These are phyloP conservation scores for Cataglyphis rosenhaueri DNA, from an alignment of 2,888 invertebrate species.

Conservation along the genomic window DNA sequence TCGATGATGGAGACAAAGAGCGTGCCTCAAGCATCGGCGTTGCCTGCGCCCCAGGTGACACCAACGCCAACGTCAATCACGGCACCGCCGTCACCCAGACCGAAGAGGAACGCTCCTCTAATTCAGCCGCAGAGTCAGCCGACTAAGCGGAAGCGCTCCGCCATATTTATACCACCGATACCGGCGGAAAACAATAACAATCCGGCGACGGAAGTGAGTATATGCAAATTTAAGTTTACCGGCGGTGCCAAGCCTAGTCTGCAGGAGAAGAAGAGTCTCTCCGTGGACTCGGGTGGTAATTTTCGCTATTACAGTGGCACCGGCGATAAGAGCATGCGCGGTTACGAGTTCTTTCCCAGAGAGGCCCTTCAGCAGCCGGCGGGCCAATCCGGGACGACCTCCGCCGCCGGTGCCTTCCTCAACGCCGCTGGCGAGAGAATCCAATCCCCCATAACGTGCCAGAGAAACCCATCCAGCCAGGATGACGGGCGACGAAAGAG, in stretches of 20 bases:
- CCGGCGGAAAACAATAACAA: slow-evolving; percentile 91
- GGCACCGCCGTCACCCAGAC: slow-evolving; percentile 81
- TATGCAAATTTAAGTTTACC: slow-evolving; percentile 97
- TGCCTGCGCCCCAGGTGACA: slow-evolving; percentile 78
- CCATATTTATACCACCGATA: slow-evolving; percentile 94
- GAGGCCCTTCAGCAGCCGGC: slow-evolving; percentile 89
- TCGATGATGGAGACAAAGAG: slow-evolving; percentile 81
- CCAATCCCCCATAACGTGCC: slow-evolving; percentile 77
- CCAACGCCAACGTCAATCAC: slow-evolving; percentile 60
- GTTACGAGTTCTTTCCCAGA: slow-evolving; percentile 92
- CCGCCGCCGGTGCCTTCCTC: slow-evolving; percentile 85
- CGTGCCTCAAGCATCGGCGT: slow-evolving; percentile 64
- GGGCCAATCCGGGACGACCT: slow-evolving; percentile 86
- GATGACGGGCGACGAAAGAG: slow-evolving; percentile 88
- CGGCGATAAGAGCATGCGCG: slow-evolving; percentile 92
- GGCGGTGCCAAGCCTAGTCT: slow-evolving; percentile 95
- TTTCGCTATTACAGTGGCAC: slow-evolving; percentile 95
- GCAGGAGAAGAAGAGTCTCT: slow-evolving; percentile 96
- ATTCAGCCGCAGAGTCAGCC: slow-evolving; percentile 80
- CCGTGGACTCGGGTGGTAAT: slow-evolving; percentile 95
- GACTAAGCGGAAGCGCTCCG: slow-evolving; percentile 92
- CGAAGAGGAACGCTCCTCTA: slow-evolving; percentile 86
- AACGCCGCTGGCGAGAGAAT: slow-evolving; percentile 87
- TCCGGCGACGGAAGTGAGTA: slow-evolving; percentile 94
- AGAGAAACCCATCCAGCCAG: slow-evolving; percentile 65